Percentiles rank a stretch among this genome's conserved stretches.
Conservation (phyloP, 2,797 vertebrate species). For the Dromococcyx pavoninus region DNA sequence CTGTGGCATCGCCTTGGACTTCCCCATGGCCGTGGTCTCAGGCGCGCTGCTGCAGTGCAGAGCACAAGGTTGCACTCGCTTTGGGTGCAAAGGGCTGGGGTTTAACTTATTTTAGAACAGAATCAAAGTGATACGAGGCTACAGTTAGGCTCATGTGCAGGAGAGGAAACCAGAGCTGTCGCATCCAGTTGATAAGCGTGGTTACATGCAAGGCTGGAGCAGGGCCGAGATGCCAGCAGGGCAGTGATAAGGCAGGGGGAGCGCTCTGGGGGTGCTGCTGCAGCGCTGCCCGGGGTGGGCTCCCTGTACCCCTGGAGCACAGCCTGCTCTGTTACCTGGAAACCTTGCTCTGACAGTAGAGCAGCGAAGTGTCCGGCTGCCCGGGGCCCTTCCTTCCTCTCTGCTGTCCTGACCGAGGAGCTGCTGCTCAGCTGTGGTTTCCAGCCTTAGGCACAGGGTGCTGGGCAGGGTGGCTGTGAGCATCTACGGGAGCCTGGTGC, state of each 20-base stretch:
- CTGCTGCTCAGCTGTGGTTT: background rate
- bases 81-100: too few relatives aligned
- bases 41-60: accelerated
- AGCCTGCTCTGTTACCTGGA: background rate
- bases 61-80: background rate
- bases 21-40: accelerated
- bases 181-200: background rate
- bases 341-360: background rate
- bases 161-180: background rate
- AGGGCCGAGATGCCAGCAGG: accelerated
- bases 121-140: background rate
- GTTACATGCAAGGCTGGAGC: background rate
- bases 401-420: background rate
- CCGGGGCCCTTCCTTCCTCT: background rate
- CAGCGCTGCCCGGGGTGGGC: background rate
- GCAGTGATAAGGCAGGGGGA: background rate
- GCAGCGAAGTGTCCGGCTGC: background rate
- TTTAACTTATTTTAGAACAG: background rate
- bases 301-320: accelerated
- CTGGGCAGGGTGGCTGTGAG: background rate
- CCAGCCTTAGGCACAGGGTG: background rate
- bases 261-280: background rate
- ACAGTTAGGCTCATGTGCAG: background rate
- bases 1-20: background rate
- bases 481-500: background rate